These are phyloP conservation scores for Myocastor coypus DNA, from an alignment of 2,113 vertebrate species.

Conservation along the genomic window DNA sequence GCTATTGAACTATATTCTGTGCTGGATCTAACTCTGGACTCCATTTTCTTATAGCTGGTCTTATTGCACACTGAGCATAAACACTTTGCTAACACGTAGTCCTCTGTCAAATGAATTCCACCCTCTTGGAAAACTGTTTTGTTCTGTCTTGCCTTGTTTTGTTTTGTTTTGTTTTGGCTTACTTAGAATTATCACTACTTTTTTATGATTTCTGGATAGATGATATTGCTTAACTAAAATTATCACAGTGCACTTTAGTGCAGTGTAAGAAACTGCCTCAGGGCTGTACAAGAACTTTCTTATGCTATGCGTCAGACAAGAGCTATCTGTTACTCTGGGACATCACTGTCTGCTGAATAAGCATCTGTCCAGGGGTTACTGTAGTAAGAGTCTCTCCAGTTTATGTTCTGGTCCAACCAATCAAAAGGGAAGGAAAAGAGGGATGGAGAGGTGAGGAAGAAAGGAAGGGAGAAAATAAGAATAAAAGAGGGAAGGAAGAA, in stretches of 20 bases:
- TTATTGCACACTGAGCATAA: neutral
- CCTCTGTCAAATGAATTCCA: neutral
- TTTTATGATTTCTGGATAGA: neutral
- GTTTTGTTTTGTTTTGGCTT: neutral
- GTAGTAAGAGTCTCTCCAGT: conserved; percentile 75
- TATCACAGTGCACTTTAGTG: conserved; percentile 67
- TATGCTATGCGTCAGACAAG: conserved; percentile 78
- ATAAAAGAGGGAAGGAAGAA: neutral
- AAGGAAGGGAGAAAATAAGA: neutral
- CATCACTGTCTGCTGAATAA: conserved; percentile 80
- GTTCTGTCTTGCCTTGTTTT: neutral
- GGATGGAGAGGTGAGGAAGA: neutral
- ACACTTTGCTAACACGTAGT: neutral
- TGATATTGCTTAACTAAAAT: conserved; percentile 76
- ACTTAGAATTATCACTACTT: neutral
- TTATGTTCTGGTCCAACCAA: conserved; percentile 49
- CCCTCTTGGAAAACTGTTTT: neutral
- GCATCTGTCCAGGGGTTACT: conserved; percentile 82
- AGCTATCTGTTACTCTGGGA: conserved; percentile 86
- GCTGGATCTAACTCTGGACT: neutral
- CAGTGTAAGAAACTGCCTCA: neutral
- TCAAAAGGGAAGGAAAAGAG: neutral
- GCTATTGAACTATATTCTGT: neutral
- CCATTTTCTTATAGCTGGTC: neutral
- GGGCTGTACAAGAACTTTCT: conserved; percentile 83